Percentiles rank a stretch among this genome's conserved stretches.
These are phyloP conservation scores for Gephyroberyx darwinii DNA, from an alignment of 2,797 vertebrate species.

Conservation along the genomic window DNA sequence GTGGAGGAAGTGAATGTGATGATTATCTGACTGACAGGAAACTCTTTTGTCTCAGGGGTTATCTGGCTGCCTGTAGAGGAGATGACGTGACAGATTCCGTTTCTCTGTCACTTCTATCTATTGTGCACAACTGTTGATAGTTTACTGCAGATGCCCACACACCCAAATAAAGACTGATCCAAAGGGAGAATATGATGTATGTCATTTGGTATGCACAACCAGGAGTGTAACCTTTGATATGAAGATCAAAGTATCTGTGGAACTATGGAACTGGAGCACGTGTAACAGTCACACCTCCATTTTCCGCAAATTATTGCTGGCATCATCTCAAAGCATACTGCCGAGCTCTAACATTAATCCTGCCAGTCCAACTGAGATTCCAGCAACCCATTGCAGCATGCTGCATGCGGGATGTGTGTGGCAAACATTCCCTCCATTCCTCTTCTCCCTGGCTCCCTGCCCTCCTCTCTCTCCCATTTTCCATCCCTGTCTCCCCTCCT, in stretches of 20 bases:
- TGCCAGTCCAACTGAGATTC: constrained; percentile 11
- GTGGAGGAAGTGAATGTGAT: constrained; percentile 68
- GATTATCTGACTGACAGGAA: constrained; percentile 77
- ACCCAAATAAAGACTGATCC: constrained; percentile 5
- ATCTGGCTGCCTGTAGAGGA: constrained; percentile 69
- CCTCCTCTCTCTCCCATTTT: neutral
- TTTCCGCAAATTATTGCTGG: constrained; percentile 12
- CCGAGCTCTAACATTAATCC: constrained; percentile 6
- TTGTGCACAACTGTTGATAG: constrained; percentile 17
- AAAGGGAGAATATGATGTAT: neutral
- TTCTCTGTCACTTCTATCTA: constrained; percentile 15
- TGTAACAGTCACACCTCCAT: constrained; percentile 1
- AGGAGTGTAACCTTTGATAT: neutral
- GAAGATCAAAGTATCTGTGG: constrained; percentile 1
- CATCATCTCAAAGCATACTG: neutral
- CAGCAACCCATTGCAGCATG: constrained; percentile 15
- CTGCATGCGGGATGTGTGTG: constrained; percentile 10
- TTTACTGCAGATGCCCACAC: constrained; percentile 34
- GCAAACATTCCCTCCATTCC: constrained; percentile 30
- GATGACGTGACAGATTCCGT: constrained; percentile 56
- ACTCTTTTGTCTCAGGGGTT: constrained; percentile 71
- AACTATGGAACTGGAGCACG: neutral
- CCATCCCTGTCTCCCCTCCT: neutral
- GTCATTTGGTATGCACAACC: neutral
- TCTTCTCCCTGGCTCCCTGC: constrained; percentile 15